Evolutionary conservation across 2,797 vertebrate genomes (phyloP).

Genomic region (Enteromius viviparus): DNA sequence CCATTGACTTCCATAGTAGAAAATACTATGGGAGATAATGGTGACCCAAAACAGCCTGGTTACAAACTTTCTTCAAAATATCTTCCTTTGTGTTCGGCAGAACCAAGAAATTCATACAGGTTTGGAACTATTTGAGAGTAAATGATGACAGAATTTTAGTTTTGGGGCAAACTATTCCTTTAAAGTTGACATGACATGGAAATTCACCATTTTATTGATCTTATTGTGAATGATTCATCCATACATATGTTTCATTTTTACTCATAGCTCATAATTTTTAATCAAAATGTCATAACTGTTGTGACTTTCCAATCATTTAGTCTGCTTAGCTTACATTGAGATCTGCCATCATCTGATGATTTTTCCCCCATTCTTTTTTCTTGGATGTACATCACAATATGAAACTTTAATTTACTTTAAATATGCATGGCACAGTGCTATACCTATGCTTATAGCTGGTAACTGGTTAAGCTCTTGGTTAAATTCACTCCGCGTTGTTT

Average conservation of each 20-base stretch:
- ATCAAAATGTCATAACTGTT: not conserved
- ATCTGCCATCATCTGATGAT: not conserved
- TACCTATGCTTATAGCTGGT: not conserved
- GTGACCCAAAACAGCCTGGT: too few relatives aligned
- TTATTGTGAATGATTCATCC: not conserved
- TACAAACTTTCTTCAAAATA: too few relatives aligned
- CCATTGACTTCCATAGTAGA: too few relatives aligned
- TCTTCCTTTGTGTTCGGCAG: too few relatives aligned
- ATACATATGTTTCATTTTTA: slow-evolving; percentile 4
- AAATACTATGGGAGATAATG: too few relatives aligned
- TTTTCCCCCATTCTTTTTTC: not conserved
- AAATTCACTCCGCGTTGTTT: not conserved
- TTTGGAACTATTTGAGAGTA: too few relatives aligned
- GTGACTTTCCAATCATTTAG: not conserved
- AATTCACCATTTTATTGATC: not conserved
- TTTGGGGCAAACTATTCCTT: too few relatives aligned
- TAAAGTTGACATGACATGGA: not conserved
- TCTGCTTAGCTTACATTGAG: not conserved
- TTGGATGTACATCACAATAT: not conserved
- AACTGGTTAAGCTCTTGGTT: not conserved
- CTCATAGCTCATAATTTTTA: not conserved
- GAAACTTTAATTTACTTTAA: not conserved
- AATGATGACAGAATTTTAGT: too few relatives aligned
- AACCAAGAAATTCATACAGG: too few relatives aligned
- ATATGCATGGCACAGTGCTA: not conserved